These are phyloP conservation scores for Argya squamiceps DNA, from an alignment of 2,797 vertebrate genomes.

Conservation along the genomic window DNA sequence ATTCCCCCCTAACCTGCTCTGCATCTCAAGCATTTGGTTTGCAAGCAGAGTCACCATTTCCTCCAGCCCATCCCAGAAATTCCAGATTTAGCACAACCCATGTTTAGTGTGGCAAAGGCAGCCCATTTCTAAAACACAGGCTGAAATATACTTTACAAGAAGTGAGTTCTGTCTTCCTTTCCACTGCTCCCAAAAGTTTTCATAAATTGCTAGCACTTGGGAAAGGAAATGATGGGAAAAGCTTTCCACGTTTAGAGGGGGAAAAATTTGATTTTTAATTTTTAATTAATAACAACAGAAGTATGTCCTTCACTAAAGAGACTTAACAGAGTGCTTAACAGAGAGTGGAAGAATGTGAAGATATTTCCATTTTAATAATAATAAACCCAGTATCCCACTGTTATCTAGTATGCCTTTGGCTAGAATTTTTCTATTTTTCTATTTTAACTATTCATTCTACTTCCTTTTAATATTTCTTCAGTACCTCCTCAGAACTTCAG, in stretches of 20 bases:
- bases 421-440: background rate
- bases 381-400: background rate
- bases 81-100: slow-evolving; percentile 55
- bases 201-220: background rate
- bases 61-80: slow-evolving; percentile 51
- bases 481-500: background rate
- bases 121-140: slow-evolving; percentile 29
- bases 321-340: background rate
- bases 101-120: slow-evolving; percentile 45
- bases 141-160: slow-evolving; percentile 4
- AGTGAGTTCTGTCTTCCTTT: background rate
- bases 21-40: background rate
- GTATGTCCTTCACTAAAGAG: background rate
- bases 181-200: background rate
- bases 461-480: background rate
- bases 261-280: too few relatives aligned
- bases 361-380: background rate
- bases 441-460: background rate
- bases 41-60: slow-evolving; percentile 34
- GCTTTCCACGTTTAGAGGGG: background rate
- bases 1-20: background rate
- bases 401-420: background rate
- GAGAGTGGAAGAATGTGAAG: background rate
- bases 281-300: too few relatives aligned
- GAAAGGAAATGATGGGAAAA: background rate